Evolutionary conservation across 2,888 invertebrate genomes (phyloP).

Genomic region (Ichneumoninae sp.): DNA sequence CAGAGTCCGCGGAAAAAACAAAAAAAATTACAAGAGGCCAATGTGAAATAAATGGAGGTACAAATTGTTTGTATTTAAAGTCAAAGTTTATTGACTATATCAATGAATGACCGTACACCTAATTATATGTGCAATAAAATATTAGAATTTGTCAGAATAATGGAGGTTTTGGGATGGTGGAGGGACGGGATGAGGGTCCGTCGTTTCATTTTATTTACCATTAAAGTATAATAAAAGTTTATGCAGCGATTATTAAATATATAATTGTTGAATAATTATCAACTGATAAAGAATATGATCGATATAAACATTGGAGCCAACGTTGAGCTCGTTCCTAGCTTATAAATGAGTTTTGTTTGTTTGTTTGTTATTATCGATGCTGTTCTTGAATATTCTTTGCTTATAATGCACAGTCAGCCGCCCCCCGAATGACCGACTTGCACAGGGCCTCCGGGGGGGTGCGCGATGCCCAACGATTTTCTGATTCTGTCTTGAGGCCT

Average conservation of each 20-base stretch:
- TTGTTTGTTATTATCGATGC: constrained; percentile 75
- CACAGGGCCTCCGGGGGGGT: constrained; percentile 26
- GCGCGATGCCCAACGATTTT: constrained; percentile 64
- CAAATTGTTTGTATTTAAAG: constrained; percentile 40
- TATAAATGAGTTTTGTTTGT: constrained; percentile 76
- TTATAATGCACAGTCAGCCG: constrained; percentile 53
- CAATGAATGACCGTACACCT: constrained; percentile 52
- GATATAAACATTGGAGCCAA: constrained; percentile 77
- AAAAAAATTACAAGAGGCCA: background rate
- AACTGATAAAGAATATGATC: constrained; percentile 84
- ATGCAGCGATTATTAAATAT: constrained; percentile 49
- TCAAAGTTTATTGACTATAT: constrained; percentile 61
- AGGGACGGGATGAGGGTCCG: constrained; percentile 76
- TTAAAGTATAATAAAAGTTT: constrained; percentile 36
- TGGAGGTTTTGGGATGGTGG: constrained; percentile 81
- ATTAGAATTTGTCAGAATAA: constrained; percentile 45
- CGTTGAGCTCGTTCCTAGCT: constrained; percentile 71
- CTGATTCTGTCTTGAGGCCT: constrained; percentile 75
- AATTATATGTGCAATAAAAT: constrained; percentile 52
- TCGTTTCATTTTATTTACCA: constrained; percentile 58
- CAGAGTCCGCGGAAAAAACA: background rate
- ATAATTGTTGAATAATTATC: constrained; percentile 62
- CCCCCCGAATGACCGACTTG: constrained; percentile 59
- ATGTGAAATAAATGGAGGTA: constrained; percentile 48
- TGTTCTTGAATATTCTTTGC: constrained; percentile 72